A percentile compares a stretch with the other conserved stretches of the same genome.
phyloP scores from a whole-genome alignment of 2,113 vertebrate genomes.

The Lepus europaeus region DNA sequence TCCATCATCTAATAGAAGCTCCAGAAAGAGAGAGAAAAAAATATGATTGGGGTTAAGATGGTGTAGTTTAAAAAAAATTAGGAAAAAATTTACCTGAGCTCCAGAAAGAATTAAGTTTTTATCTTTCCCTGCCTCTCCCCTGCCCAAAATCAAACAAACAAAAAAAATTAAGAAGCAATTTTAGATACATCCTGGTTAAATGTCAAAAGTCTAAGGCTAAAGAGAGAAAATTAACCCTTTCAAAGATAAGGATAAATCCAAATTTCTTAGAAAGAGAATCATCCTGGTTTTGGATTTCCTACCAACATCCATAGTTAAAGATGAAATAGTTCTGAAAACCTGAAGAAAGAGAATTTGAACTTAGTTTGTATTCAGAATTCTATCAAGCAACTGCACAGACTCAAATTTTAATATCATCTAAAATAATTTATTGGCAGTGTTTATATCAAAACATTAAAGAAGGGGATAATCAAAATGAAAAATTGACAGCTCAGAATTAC shows the following conservation, averaged over 20 bases:
- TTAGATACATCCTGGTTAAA: background rate
- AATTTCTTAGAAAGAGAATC: background rate
- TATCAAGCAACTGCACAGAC: background rate
- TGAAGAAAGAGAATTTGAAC: background rate
- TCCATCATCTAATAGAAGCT: background rate
- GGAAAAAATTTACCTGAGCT: background rate
- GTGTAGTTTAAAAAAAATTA: background rate
- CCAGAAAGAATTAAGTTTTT: background rate
- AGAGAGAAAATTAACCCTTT: background rate
- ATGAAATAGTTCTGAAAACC: background rate
- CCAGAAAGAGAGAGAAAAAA: background rate
- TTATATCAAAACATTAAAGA: background rate
- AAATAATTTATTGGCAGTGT: background rate
- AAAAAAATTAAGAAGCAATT: background rate
- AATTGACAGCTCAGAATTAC: background rate
- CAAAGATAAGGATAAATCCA: background rate
- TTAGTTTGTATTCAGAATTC: background rate
- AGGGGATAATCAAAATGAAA: background rate
- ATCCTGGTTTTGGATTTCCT: background rate
- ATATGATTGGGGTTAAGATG: background rate
- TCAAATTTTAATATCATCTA: background rate
- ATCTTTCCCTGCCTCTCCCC: accelerated
- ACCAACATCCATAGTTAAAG: background rate
- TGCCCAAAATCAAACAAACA: background rate
- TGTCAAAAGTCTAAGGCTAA: background rate